These are phyloP conservation scores for Schizopygopsis malacanthus DNA, from an alignment of 2,797 vertebrate species.

Conservation along the genomic window DNA sequence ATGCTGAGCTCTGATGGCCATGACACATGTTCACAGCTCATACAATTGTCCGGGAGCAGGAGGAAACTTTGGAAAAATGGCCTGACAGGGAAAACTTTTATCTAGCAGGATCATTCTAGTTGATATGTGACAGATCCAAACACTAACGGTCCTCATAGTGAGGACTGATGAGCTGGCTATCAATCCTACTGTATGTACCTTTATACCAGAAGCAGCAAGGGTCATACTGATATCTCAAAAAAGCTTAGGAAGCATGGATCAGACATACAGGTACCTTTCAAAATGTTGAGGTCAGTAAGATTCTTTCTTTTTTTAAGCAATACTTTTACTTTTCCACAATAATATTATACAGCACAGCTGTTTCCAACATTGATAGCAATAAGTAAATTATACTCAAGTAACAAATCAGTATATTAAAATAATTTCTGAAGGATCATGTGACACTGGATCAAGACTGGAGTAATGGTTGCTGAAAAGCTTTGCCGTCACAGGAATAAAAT, in stretches of 20 bases:
- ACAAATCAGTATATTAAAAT: neutral
- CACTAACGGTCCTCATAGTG: neutral
- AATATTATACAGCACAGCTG: neutral
- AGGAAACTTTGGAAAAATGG: conserved; percentile 38
- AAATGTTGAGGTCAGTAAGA: neutral
- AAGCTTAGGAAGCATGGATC: conserved; percentile 8
- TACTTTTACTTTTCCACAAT: neutral
- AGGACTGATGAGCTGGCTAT: conserved; percentile 9
- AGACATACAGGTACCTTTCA: neutral
- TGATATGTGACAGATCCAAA: neutral
- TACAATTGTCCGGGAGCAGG: conserved; percentile 11
- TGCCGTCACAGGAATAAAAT: neutral
- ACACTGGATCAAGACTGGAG: neutral
- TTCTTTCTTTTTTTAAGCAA: neutral
- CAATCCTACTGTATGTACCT: neutral
- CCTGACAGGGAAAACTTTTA: conserved; percentile 36
- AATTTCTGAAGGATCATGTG: neutral
- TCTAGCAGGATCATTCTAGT: conserved; percentile 2
- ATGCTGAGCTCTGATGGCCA: conserved; percentile 61
- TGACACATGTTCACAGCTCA: conserved; percentile 50
- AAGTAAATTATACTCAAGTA: neutral
- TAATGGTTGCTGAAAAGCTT: neutral
- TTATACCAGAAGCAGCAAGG: neutral
- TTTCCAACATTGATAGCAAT: neutral
- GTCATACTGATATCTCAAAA: neutral